These are phyloP conservation scores for Smutsia gigantea DNA, from an alignment of 2,797 vertebrate species.

Conservation along the genomic window DNA sequence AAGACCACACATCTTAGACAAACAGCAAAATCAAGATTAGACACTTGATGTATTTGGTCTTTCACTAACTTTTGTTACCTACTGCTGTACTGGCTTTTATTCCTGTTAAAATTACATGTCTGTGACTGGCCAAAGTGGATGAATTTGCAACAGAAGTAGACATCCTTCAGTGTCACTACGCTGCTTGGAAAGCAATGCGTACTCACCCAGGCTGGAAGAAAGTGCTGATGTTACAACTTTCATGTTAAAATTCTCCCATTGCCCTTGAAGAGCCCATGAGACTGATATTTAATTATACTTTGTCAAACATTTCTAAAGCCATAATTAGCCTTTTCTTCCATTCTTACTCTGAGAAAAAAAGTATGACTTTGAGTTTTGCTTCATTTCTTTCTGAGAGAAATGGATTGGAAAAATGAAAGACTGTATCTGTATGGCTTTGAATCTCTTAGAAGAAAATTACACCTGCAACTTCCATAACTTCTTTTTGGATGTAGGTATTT, in stretches of 20 bases:
- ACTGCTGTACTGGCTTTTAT: background rate
- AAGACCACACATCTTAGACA: background rate
- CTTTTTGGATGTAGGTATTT: background rate
- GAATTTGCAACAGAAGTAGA: background rate
- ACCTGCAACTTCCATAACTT: background rate
- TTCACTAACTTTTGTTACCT: background rate
- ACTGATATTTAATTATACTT: background rate
- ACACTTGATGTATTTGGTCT: background rate
- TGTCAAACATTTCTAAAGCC: background rate
- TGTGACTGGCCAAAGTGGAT: background rate
- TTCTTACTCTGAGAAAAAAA: background rate
- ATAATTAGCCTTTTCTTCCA: background rate
- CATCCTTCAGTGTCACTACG: background rate
- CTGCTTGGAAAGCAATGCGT: background rate
- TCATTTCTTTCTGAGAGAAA: slow-evolving; percentile 18
- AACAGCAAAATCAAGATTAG: background rate
- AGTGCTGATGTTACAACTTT: background rate
- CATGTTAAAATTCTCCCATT: background rate
- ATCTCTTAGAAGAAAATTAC: background rate
- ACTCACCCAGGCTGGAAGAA: background rate
- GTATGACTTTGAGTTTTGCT: background rate
- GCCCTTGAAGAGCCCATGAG: background rate
- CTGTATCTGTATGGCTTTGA: background rate
- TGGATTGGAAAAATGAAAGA: background rate
- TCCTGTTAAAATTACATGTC: background rate